Base-by-base conservation (phyloP, 2,113 vertebrate species). In the Pungitius pungitius region DNA sequence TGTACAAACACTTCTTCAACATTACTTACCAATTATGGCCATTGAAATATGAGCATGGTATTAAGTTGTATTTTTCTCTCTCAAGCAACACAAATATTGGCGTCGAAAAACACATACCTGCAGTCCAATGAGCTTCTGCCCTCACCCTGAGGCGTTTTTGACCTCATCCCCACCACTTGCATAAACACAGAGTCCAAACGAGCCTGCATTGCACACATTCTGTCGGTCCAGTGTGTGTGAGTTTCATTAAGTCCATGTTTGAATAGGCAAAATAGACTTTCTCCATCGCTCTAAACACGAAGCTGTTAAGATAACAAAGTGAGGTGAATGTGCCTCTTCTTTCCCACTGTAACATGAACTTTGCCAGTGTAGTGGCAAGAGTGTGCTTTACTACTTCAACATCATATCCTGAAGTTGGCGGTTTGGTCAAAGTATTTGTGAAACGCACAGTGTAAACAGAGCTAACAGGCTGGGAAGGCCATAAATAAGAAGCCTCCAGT, bases 401-500 rank as follows among this genome's bases (percentile, higher is more conserved):
- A 78, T 89, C 81, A 89, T 77, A 83, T 73, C 71, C 73, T 81
- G 79, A 73, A 64, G 79, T 71, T 85, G 76, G 71, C 64, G 27
- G 84, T 76, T 85, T 78, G 76, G 65, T 80, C 80, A n/a, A 85
- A 85, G 83, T 92, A 87, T 94, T 90, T 88, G 75, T 82, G 12
- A 84, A 81, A 77, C 60, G 80, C 65, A 67, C 43, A 72, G 69
- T 54, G 78, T 78, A 83, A 89, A 86, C 72, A 77, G 72, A 81
- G 68, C 59, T 71, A 65, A 85, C 74, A 74, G 81, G 58, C 61
- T 70, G 39, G 11, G 43, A 73, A 77, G 69, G 70, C 75, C 73
- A 75, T 82, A 85, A 84, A 89, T 83, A 84, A 85, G 73, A 87
- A 56, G 56, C 56, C 47, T 66, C 18, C 35, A 64, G 72, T 55